Conservation (phyloP, 2,113 vertebrate species). For the Elephantulus edwardii region DNA sequence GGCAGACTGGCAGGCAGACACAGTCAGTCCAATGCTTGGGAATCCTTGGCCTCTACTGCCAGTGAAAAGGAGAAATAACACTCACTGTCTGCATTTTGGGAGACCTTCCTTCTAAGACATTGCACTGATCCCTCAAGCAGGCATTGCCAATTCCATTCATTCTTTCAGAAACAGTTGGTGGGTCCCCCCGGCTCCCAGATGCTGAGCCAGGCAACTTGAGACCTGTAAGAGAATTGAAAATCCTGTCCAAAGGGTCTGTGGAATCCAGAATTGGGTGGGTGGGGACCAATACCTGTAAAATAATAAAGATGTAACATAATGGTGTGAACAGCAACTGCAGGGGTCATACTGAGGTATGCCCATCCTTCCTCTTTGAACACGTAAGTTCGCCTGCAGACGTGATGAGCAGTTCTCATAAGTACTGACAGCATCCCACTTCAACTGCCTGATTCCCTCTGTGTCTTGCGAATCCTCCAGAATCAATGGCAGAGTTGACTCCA, state of each 20-base stretch:
- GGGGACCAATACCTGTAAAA: background rate
- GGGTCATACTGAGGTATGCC: background rate
- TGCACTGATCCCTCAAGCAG: background rate
- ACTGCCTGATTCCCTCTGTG: background rate
- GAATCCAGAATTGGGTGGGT: background rate
- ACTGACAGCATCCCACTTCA: background rate
- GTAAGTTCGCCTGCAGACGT: background rate
- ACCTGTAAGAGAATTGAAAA: background rate
- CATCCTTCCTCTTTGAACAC: background rate
- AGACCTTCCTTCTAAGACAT: background rate
- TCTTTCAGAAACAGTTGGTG: background rate
- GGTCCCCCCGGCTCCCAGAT: background rate
- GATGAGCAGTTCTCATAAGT: background rate
- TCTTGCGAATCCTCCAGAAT: background rate
- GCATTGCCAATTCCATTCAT: constrained; percentile 34
- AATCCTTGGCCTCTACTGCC: background rate
- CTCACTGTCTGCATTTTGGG: background rate
- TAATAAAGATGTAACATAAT: background rate
- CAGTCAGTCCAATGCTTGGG: background rate
- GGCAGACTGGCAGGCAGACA: background rate
- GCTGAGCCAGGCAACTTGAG: background rate
- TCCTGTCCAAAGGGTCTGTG: background rate
- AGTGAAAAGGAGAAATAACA: constrained; percentile 1
- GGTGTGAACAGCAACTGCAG: background rate
- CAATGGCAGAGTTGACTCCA: background rate